Conservation (phyloP, 2,797 vertebrate species). For the Limosa lapponica region DNA sequence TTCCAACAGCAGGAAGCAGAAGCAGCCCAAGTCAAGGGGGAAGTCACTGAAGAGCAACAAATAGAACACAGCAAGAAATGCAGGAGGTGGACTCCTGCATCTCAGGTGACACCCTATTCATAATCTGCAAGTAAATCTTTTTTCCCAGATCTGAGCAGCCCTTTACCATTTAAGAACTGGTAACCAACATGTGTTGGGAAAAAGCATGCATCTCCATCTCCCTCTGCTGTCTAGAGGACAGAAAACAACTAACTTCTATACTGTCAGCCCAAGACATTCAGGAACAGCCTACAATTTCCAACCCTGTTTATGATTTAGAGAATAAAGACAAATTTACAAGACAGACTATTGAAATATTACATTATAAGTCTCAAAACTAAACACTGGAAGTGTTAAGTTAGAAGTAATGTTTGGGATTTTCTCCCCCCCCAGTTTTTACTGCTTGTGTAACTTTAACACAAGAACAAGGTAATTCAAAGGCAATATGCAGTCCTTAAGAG, state of each 20-base stretch:
- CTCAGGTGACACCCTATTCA: not conserved
- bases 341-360: not conserved
- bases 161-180: not conserved
- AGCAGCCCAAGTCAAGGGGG: not conserved
- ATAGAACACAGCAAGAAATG: not conserved
- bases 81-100: not conserved
- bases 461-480: not conserved
- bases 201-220: conserved; percentile 10
- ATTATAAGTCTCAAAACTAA: not conserved
- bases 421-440: not conserved
- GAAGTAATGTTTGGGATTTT: not conserved
- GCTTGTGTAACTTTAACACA: not conserved
- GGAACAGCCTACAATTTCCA: not conserved
- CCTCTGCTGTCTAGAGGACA: conserved; percentile 47
- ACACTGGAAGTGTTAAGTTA: not conserved
- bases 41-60: not conserved
- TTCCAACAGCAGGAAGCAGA: not conserved
- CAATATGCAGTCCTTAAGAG: not conserved
- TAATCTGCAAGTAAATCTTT: not conserved
- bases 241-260: not conserved
- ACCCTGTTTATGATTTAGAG: not conserved
- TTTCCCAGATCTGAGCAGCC: not conserved
- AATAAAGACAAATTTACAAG: not conserved
- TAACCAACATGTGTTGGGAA: fast-evolving
- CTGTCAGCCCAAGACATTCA: not conserved